Evolutionary conservation across 2,888 invertebrate species (phyloP).

Genomic region (Bombylius major): DNA sequence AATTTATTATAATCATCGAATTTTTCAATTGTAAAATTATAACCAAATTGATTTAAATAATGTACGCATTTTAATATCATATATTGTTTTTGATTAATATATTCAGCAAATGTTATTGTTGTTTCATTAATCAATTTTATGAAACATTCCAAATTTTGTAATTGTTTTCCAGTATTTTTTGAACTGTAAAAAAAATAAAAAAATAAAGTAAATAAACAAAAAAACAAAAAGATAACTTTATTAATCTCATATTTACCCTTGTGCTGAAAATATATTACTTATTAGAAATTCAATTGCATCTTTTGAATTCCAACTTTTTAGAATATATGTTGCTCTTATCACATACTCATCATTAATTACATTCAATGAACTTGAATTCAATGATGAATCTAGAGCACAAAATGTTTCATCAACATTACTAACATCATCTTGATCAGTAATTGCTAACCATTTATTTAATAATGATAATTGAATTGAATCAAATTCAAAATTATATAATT

Average conservation of each 20-base stretch:
- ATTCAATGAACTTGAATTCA: conserved; percentile 4
- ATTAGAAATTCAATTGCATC: conserved; percentile 30
- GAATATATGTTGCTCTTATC: conserved; percentile 31
- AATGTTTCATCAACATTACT: conserved; percentile 33
- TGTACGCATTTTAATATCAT: conserved; percentile 34
- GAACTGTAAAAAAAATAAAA: conserved; percentile 4
- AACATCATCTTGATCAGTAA: conserved; percentile 18
- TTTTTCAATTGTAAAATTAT: conserved; percentile 31
- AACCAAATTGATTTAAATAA: conserved; percentile 32
- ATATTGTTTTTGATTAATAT: conserved; percentile 29
- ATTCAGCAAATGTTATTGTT: conserved; percentile 22
- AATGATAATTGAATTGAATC: conserved; percentile 28
- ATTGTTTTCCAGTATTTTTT: conserved; percentile 27
- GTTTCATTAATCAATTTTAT: conserved; percentile 32
- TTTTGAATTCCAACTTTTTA: conserved; percentile 31
- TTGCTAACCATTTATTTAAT: conserved; percentile 32
- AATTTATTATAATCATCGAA: conserved; percentile 34
- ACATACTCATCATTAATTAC: conserved; percentile 27
- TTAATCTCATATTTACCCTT: conserved; percentile 22
- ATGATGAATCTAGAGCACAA: conserved; percentile 25
- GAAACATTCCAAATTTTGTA: conserved; percentile 35
- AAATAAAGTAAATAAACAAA: not conserved
- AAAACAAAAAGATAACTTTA: not conserved
- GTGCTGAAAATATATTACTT: conserved; percentile 27
- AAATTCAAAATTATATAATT: conserved; percentile 26